Conservation (phyloP, 2,797 vertebrate species). For the Arctocebus calabarensis region DNA sequence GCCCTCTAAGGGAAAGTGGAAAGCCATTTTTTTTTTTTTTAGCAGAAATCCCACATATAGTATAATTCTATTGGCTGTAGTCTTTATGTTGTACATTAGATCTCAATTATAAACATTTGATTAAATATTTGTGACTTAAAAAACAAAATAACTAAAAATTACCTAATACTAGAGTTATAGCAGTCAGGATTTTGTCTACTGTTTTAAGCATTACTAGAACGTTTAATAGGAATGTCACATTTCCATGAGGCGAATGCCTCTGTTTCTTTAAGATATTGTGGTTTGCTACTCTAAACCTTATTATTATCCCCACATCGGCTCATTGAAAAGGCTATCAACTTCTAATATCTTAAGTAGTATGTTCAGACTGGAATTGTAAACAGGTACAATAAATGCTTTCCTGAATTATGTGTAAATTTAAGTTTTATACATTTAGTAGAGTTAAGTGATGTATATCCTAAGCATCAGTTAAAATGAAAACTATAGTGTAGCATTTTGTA, state of each 20-base stretch:
- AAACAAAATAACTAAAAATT: constrained; percentile 10
- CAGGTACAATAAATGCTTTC: background rate
- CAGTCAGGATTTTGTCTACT: background rate
- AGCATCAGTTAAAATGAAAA: constrained; percentile 46
- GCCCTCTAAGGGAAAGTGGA: background rate
- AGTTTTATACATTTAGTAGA: background rate
- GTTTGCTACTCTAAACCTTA: background rate
- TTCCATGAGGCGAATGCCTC: background rate
- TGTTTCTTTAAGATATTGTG: background rate
- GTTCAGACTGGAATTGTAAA: background rate
- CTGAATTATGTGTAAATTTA: background rate
- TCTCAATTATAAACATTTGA: background rate
- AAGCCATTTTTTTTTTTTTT: background rate
- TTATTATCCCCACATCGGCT: background rate
- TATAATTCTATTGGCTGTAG: background rate
- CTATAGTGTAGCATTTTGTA: background rate
- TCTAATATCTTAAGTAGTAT: background rate
- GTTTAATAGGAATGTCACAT: background rate
- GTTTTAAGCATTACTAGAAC: background rate
- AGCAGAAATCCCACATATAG: background rate
- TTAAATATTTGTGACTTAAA: constrained; percentile 32
- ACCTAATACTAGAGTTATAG: background rate
- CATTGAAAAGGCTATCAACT: background rate
- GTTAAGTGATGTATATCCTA: background rate
- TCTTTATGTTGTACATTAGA: background rate